Evolutionary conservation across 2,888 invertebrate genomes (phyloP).

Genomic region (Tachina grossa): DNA sequence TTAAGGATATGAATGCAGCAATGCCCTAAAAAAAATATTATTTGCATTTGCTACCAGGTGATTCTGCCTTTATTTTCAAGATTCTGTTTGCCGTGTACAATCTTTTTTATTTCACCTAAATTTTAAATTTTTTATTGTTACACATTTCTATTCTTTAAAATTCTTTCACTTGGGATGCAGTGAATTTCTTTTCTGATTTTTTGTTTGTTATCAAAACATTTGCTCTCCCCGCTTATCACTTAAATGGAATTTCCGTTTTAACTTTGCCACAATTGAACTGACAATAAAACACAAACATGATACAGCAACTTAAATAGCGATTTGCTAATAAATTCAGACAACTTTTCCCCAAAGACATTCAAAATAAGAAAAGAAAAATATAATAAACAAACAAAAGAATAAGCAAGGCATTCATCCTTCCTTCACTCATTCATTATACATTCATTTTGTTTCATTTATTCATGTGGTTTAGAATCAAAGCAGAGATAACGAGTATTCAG

Average conservation of each 20-base stretch:
- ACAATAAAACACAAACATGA: constrained; percentile 52
- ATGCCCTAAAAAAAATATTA: no score
- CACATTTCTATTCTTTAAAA: neutral
- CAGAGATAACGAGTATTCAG: neutral
- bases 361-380: neutral
- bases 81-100: neutral
- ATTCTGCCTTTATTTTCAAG: neutral
- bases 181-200: neutral
- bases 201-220: neutral
- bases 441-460: constrained; percentile 20
- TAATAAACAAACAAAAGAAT: neutral
- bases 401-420: constrained; percentile 15
- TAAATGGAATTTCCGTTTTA: constrained; percentile 25
- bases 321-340: constrained; percentile 48
- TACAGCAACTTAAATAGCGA: constrained; percentile 56
- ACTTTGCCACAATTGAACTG: constrained; percentile 41
- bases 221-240: constrained; percentile 1
- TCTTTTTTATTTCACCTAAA: neutral
- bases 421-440: constrained; percentile 21
- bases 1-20: no score
- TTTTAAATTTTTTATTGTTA: neutral
- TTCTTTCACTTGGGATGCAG: neutral
- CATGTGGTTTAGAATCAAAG: constrained; percentile 34
- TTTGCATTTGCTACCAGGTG: no score
- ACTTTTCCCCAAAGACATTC: neutral